Evolutionary conservation across 2,888 invertebrate genomes (phyloP).

Genomic region (Hofmannophila pseudospretella): DNA sequence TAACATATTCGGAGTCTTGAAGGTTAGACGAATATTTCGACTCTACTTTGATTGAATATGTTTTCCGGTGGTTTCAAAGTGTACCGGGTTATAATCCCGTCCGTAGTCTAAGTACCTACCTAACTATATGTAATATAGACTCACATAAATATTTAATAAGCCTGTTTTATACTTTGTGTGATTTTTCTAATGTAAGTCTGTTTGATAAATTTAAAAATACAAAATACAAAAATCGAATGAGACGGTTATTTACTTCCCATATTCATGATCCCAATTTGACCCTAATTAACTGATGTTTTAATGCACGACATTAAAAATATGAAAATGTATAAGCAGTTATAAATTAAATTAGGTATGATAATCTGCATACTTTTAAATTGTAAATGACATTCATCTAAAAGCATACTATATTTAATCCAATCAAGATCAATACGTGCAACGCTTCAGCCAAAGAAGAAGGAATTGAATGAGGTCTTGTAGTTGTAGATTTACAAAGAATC

Average conservation of each 20-base stretch:
- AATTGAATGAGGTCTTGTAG: too few relatives aligned
- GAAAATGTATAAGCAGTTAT: too few relatives aligned
- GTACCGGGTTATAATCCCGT: conserved; percentile 78
- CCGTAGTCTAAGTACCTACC: conserved; percentile 75
- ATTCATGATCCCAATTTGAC: too few relatives aligned
- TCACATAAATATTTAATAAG: conserved; percentile 77
- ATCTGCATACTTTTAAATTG: too few relatives aligned
- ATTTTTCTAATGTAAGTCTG: conserved; percentile 76
- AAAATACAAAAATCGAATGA: conserved; percentile 45
- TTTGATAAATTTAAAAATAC: conserved; percentile 71
- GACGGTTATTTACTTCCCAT: conserved; percentile 6
- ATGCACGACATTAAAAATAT: too few relatives aligned
- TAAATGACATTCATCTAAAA: too few relatives aligned
- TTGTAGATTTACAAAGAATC: too few relatives aligned
- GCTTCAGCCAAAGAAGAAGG: too few relatives aligned
- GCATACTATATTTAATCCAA: too few relatives aligned
- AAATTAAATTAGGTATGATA: too few relatives aligned
- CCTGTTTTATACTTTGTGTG: conserved; percentile 76
- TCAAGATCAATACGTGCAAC: too few relatives aligned
- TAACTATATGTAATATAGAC: conserved; percentile 76
- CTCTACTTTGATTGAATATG: conserved; percentile 50
- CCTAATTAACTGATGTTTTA: too few relatives aligned
- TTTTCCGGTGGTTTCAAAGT: conserved; percentile 64
- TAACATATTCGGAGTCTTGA: conserved; percentile 51
- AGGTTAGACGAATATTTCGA: conserved; percentile 12